Evolutionary conservation across 1,140 invertebrate genomes (phyloP).

Genomic region (Drosophila orena): DNA sequence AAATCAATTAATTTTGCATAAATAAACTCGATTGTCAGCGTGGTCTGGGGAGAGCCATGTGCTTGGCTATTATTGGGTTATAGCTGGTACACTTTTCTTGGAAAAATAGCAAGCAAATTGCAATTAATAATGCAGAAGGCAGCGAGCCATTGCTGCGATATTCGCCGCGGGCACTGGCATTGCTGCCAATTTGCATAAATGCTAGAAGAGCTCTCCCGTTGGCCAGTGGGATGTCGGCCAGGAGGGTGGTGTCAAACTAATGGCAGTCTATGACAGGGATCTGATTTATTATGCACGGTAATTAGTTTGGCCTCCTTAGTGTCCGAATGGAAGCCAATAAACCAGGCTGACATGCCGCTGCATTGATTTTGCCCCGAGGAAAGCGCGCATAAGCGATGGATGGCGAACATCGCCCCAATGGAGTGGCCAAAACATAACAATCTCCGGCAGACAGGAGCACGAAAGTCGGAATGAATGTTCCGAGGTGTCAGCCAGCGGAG

Average conservation of each 20-base stretch:
- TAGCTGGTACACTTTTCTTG: constrained; percentile 40
- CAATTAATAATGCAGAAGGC: constrained; percentile 76
- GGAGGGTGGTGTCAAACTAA: constrained; percentile 69
- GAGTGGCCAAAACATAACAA: constrained; percentile 59
- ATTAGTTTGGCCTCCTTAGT: constrained; percentile 79
- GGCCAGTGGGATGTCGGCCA: background rate
- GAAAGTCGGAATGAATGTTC: constrained; percentile 66
- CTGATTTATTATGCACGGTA: constrained; percentile 79
- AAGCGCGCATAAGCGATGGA: constrained; percentile 31
- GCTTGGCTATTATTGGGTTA: constrained; percentile 59
- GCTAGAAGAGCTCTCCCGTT: constrained; percentile 40
- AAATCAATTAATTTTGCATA: constrained; percentile 82
- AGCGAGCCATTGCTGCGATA: background rate
- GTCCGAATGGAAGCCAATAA: constrained; percentile 43
- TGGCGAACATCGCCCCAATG: constrained; percentile 6
- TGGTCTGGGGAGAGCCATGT: constrained; percentile 11
- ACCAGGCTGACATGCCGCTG: constrained; percentile 56
- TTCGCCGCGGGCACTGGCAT: constrained; percentile 17
- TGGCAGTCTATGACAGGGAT: constrained; percentile 73
- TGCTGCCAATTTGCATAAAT: constrained; percentile 75
- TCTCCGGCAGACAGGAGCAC: constrained; percentile 55
- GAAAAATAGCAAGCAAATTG: constrained; percentile 75
- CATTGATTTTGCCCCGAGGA: constrained; percentile 59
- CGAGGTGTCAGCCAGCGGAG: constrained; percentile 45
- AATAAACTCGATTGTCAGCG: constrained; percentile 47